A percentile compares a stretch with the other conserved stretches of the same genome.
Evolutionary conservation across 2,888 invertebrate species (phyloP).

Genomic region (Amblyjoppa proteus): DNA sequence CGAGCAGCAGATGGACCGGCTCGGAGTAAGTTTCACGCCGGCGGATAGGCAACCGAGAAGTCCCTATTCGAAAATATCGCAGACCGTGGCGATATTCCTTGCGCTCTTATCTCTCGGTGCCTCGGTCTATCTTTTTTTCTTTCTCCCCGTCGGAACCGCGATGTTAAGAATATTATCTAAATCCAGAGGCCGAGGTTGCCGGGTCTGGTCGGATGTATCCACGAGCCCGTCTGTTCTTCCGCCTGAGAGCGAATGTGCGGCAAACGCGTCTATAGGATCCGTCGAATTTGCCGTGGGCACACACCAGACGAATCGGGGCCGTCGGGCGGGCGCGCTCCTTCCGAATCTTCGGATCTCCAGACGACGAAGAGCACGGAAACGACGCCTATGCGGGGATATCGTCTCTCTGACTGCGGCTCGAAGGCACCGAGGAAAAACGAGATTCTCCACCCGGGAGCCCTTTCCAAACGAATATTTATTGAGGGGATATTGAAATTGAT

Average conservation of each 20-base stretch:
- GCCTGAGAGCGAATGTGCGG: slow-evolving; percentile 28
- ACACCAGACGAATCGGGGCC: slow-evolving; percentile 17
- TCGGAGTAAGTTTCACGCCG: slow-evolving; percentile 7
- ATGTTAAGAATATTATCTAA: slow-evolving; percentile 57
- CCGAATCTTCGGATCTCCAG: slow-evolving; percentile 54
- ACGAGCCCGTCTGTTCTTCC: slow-evolving; percentile 47
- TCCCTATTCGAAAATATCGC: background rate
- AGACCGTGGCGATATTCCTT: background rate
- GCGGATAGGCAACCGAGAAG: slow-evolving; percentile 13
- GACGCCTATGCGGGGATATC: slow-evolving; percentile 65
- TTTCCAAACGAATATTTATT: slow-evolving; percentile 80
- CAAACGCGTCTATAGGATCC: slow-evolving; percentile 14
- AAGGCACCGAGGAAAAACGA: slow-evolving; percentile 50
- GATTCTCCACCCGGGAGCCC: slow-evolving; percentile 52
- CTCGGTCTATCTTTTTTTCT: slow-evolving; percentile 5
- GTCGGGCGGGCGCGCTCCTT: background rate
- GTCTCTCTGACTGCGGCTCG: slow-evolving; percentile 48
- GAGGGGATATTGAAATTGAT: slow-evolving; percentile 81
- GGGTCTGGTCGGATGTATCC: slow-evolving; percentile 49
- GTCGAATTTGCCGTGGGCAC: slow-evolving; percentile 24
- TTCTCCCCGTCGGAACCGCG: slow-evolving; percentile 20
- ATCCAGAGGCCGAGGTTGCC: slow-evolving; percentile 43
- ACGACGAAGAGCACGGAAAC: slow-evolving; percentile 54
- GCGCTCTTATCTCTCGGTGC: background rate
- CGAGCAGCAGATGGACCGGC: background rate